Base-by-base conservation (phyloP, 1,140 invertebrate species). In the Nylanderia fulva region DNA sequence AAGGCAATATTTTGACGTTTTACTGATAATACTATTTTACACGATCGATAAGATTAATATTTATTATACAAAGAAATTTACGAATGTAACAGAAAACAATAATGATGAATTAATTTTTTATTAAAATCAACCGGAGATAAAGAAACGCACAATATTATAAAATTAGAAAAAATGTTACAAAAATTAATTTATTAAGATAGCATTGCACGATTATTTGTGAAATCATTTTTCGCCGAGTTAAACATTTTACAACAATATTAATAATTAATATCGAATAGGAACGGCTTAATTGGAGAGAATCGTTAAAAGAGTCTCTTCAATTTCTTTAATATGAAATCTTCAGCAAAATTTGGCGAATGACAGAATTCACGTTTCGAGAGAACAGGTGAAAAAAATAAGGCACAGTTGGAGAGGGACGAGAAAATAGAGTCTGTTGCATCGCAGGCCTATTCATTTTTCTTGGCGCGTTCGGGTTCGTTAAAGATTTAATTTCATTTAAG, bases 401-500 rank as follows among this genome's bases (percentile, higher is more conserved):
- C n/a, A n/a, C n/a, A n/a, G n/a, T 33, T 33, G 29, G 29, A 33
- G 29, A 33, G 8, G 33, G 21, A 5, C n/a, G n/a, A 7, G 13
- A 18, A 48, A 48, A 48, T 48, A 48, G n/a, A n/a, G 15, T 48
- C 15, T 15, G 15, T 48, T 18, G 4, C 15, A 48, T 54, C 42
- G 29, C 21, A 52, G 29, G 9, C 11, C 27, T 29, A 54, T 13
- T 54, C 33, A 33, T 29, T 42, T 39, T 68, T 68, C 33, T 54
- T 13, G 33, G 33, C 45, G 42, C 45, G 61, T 79, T 54, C 21
- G 29, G 18, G n/a, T 68, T 84, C 61, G 39, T 84, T 77, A 84
- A 77, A 84, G 72, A 85, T 85, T 77, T 85, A 48, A 85, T 85
- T 45, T 85, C n/a, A 58, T 66, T 76, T 48, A 39, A 75, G 29